phyloP scores from a whole-genome alignment of 1,140 invertebrate species.

The Drosophila murphyi region DNA sequence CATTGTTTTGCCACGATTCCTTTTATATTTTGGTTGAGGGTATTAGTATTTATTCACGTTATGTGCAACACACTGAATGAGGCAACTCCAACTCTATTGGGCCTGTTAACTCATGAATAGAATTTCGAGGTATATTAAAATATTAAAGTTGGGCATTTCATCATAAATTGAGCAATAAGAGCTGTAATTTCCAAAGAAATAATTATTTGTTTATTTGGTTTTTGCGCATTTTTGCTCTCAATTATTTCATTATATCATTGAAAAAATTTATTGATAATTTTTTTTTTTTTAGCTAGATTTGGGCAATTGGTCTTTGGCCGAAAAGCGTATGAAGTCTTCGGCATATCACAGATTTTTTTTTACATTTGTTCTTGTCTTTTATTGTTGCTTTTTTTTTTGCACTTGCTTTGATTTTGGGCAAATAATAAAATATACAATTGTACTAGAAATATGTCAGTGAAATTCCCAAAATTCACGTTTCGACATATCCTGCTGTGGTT shows the following conservation, averaged over 20 bases:
- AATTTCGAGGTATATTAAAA: neutral
- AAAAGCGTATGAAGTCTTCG: slow-evolving; percentile 1
- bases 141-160: neutral
- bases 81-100: neutral
- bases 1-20: slow-evolving; percentile 32
- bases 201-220: too few relatives aligned
- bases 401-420: slow-evolving; percentile 69
- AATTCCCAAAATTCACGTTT: slow-evolving; percentile 80
- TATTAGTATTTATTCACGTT: neutral
- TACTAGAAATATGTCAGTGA: slow-evolving; percentile 80
- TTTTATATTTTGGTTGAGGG: neutral
- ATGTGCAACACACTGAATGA: neutral
- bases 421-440: slow-evolving; percentile 81
- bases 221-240: too few relatives aligned
- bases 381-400: slow-evolving; percentile 16
- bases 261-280: too few relatives aligned
- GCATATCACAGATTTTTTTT: neutral
- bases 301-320: neutral
- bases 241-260: too few relatives aligned
- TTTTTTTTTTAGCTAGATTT: too few relatives aligned
- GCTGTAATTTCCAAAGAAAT: too few relatives aligned
- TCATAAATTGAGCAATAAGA: too few relatives aligned
- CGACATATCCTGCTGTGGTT: slow-evolving; percentile 68
- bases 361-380: slow-evolving; percentile 13
- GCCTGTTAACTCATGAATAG: neutral